phyloP scores from a whole-genome alignment of 37 sponge, comb jelly and placozoan species.

The Beroe forskalii region DNA sequence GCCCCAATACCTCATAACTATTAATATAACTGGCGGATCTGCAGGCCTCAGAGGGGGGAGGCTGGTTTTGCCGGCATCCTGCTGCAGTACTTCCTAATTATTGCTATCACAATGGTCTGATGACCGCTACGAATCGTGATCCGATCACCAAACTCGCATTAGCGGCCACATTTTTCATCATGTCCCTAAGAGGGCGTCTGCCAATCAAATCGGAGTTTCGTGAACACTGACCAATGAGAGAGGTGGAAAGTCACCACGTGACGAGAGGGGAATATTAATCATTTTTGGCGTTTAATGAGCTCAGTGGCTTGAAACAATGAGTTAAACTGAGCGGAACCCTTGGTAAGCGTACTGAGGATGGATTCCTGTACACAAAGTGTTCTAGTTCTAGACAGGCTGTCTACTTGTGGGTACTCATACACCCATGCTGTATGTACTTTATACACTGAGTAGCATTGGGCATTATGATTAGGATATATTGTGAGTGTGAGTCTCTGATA shows the following conservation, averaged over 20 bases:
- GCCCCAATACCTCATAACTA: no score
- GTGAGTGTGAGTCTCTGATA: no score
- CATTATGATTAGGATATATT: no score
- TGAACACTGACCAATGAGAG: neutral
- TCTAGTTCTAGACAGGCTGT: no score
- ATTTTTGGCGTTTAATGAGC: neutral
- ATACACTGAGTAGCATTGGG: no score
- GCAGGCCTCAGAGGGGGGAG: no score
- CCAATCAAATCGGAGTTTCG: neutral
- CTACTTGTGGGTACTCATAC: no score
- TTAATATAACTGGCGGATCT: no score
- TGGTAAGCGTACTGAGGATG: no score
- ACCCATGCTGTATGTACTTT: no score
- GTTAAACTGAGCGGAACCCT: constrained; percentile 8
- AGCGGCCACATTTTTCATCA: neutral
- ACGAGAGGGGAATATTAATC: neutral
- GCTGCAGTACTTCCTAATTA: neutral
- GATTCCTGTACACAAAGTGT: no score
- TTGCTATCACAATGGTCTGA: neutral
- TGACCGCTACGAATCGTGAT: neutral
- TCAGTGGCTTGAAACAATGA: constrained; percentile 46
- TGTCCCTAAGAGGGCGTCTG: neutral
- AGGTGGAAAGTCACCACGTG: neutral
- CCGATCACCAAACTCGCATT: neutral
- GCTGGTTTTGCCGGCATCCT: no score